Conservation (phyloP, 2,797 vertebrate species). For the Platyrinchus mystaceus region DNA sequence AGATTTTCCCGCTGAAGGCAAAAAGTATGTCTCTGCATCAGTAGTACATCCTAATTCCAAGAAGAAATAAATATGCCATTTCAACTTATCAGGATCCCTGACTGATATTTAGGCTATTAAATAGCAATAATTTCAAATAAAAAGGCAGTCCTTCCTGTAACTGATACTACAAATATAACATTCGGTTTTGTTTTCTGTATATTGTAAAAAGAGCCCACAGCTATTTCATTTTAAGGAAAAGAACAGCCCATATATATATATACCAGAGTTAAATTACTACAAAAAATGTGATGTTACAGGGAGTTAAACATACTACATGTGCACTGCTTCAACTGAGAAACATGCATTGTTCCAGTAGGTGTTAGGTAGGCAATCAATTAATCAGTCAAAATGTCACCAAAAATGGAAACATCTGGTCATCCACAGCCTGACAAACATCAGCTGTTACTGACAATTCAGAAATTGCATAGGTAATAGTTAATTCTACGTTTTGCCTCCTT, state of each 20-base stretch:
- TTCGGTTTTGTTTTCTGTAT: neutral
- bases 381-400: neutral
- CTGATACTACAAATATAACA: neutral
- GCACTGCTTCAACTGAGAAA: neutral
- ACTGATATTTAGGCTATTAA: constrained; percentile 10
- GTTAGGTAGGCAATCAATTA: neutral
- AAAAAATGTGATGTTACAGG: neutral
- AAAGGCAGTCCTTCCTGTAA: neutral
- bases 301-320: neutral
- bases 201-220: neutral
- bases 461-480: neutral
- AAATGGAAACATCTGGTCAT: neutral
- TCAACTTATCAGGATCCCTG: neutral
- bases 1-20: neutral
- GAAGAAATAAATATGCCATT: neutral
- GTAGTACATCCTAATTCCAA: neutral
- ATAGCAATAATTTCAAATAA: neutral
- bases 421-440: neutral
- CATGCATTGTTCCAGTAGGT: neutral
- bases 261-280: neutral
- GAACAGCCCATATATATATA: neutral
- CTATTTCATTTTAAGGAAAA: neutral
- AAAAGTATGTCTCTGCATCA: neutral
- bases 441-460: neutral
- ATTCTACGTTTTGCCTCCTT: neutral